Evolutionary conservation across 2,797 vertebrate genomes (phyloP), one percentile per base, ranked within the genome.

Genomic region (Clarias laeviceps): DNA sequence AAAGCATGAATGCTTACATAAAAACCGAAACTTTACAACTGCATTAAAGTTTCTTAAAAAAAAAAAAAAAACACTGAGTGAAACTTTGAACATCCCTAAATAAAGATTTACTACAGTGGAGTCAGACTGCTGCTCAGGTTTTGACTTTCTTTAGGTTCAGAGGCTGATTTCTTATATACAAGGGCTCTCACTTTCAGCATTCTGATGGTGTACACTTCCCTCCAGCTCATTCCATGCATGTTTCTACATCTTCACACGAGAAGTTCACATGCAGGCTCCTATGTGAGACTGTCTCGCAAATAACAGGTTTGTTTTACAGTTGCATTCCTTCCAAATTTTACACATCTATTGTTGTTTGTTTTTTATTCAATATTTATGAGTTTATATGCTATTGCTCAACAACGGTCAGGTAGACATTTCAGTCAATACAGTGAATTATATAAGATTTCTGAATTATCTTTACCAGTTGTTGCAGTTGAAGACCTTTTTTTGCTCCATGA

Each of bases 221-320:
- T 56, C 72, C 27, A 76, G 73, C 73, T 57, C 27, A 76, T 57
- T 34, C 54, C 73, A 76, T 32, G 22, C 54, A 76, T 32, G 7
- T 73, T 54, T 17, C 5, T 17, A 27, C 24, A 54, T 17, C 24
- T 73, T n/a, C 40, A 73, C 70, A 45, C 12, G 6, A 27, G 24
- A 73, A 54, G n/a, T 73, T 54, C 40, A 73, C 17, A 50, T 7
- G 14, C 24, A 50, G 69, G 66, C 66, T 69, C 1, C 0, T 37
- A 22, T 69, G 2, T 12, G 70, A 45, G 22, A 73, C 2, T 5
- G 14, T 8, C 5, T 73, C 70, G 24, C 8, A 45, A 50, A n/a
- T 73, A 40, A 73, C 37, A 45, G 34, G 69, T 11, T n/a, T 72
- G 20, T 22, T 70, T 15, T 15, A 45, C 22, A 72, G 37, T 5